These are phyloP conservation scores for Periplaneta americana DNA, from an alignment of 1,140 invertebrate genomes.

Conservation along the genomic window DNA sequence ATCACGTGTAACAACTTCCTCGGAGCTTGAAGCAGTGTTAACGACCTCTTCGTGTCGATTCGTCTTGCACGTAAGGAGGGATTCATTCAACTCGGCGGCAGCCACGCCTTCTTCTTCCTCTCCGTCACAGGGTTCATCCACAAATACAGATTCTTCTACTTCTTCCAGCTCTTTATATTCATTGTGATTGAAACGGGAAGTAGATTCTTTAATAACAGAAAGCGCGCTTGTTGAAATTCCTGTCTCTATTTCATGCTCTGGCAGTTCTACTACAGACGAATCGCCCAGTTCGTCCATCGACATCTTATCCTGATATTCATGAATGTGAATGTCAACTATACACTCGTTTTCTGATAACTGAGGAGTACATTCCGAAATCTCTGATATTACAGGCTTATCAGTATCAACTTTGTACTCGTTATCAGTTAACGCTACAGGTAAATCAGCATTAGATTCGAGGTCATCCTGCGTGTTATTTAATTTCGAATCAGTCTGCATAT, in stretches of 20 bases:
- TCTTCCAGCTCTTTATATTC: neutral
- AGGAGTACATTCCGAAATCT: neutral
- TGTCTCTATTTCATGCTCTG: neutral
- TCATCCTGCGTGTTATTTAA: neutral
- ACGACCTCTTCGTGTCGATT: neutral
- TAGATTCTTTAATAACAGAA: neutral
- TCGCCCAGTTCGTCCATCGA: too few species aligned
- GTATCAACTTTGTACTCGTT: neutral
- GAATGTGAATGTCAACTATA: too few species aligned
- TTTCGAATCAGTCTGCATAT: neutral
- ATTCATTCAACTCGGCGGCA: too few species aligned
- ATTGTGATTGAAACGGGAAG: neutral
- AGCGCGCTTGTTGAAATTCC: neutral
- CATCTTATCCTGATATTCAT: too few species aligned
- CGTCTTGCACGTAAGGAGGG: neutral
- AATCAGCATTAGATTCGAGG: neutral
- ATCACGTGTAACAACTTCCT: neutral
- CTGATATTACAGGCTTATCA: neutral
- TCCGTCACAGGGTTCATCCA: neutral
- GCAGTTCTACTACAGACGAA: neutral
- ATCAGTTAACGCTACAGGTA: neutral
- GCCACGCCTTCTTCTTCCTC: neutral
- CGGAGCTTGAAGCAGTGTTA: neutral
- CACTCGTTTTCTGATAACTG: neutral
- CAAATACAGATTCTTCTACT: constrained; percentile 15